Evolutionary conservation across 1,140 invertebrate genomes (phyloP).

Genomic region (Mya arenaria): DNA sequence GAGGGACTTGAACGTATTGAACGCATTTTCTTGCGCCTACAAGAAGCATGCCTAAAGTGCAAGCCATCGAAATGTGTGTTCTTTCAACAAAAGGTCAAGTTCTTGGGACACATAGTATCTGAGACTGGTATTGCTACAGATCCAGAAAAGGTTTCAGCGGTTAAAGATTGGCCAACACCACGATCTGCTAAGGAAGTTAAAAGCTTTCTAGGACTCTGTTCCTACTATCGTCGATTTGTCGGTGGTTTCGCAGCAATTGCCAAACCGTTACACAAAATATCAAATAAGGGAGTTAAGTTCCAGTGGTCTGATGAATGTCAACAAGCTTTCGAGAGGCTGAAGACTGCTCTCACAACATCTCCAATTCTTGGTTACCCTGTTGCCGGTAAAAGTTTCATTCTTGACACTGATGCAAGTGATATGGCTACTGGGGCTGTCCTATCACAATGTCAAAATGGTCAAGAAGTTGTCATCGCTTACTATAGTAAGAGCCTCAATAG

Average conservation of each 20-base stretch:
- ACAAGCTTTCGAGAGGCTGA: slow-evolving; percentile 22
- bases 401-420: slow-evolving; percentile 56
- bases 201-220: too few relatives aligned
- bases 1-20: too few relatives aligned
- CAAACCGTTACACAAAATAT: slow-evolving; percentile 18
- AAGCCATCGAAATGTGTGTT: too few relatives aligned
- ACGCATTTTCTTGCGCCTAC: too few relatives aligned
- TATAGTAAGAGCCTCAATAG: slow-evolving; percentile 55
- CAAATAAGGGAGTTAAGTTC: slow-evolving; percentile 1
- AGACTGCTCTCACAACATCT: slow-evolving; percentile 18
- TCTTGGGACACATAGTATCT: too few relatives aligned
- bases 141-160: too few relatives aligned
- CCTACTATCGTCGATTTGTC: slow-evolving; percentile 7
- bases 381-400: slow-evolving; percentile 14
- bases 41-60: too few relatives aligned
- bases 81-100: too few relatives aligned
- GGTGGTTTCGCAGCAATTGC: neutral
- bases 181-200: too few relatives aligned
- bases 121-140: too few relatives aligned
- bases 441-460: too few relatives aligned
- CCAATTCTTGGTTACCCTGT: slow-evolving; percentile 55
- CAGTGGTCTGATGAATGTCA: neutral
- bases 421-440: slow-evolving; percentile 32
- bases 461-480: slow-evolving; percentile 69
- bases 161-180: too few relatives aligned